Evolutionary conservation across 2,888 invertebrate genomes (phyloP), one percentile per base, ranked within the genome.

Genomic region (Meteorus colon): DNA sequence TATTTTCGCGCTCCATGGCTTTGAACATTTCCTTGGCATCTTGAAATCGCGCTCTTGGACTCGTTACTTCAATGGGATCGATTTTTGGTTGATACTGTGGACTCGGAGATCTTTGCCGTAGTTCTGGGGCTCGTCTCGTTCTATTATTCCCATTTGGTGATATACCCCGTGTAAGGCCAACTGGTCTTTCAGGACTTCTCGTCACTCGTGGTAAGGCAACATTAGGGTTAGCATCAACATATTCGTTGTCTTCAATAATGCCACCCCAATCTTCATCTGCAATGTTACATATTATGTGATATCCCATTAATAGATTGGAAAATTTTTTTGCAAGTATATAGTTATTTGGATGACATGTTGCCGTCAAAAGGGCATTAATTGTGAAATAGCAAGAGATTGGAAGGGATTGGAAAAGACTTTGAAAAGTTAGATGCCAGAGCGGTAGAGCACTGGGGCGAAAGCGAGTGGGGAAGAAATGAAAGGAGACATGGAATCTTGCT

Each of bases 1-100:
- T 85, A 59, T 87, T 88, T 83, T 95, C 94, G 78, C 94, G 91
- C 86, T 96, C 96, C 89, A 96, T 92, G 79, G 95, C 93, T 88
- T 94, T 92, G 87, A 96, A 96, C 90, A 96, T 96, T 85, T 96
- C 95, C 89, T 96, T 96, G 65, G 96, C 96, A 83, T 96, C 96
- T 83, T 95, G 94, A 90, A 96, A 96, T 76, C 96, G 92, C 84
- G 96, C 96, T 82, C 94, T 93, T 0, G 95, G 95, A 78, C 88
- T 87, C 60, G 88, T 84, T 88, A 84, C 91, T 84, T 82, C 92
- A 84, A 75, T 84, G 27, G 88, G 92, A 72, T 83, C 86, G 16
- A 86, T 71, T 71, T 88, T 83, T 1, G 87, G 85, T 77, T 88
- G 88, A 81, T 88, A 92, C 77, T 92, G 92, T 8, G 90, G 90